Conservation (phyloP, 2,888 invertebrate species). For the Lasioglossum figueresi region DNA sequence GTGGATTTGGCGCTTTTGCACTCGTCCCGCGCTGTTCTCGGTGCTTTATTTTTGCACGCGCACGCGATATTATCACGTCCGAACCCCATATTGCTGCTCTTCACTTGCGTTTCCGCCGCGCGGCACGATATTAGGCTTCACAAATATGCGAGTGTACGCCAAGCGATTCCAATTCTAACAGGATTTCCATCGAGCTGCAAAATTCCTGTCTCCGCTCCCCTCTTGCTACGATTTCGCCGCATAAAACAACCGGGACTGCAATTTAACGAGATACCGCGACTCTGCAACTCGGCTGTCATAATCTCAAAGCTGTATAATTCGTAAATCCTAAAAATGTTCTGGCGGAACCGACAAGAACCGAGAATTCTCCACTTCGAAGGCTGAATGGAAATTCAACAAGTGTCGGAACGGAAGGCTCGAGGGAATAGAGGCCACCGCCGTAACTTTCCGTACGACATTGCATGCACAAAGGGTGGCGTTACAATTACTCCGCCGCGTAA, state of each 20-base stretch:
- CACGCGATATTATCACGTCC: neutral
- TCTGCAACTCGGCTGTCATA: no score
- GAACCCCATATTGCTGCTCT: neutral
- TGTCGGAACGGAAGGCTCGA: slow-evolving; percentile 58
- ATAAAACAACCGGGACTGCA: neutral
- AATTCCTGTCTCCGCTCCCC: neutral
- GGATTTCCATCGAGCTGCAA: neutral
- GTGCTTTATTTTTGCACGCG: neutral
- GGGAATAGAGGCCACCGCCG: slow-evolving; percentile 46
- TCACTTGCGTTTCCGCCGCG: neutral
- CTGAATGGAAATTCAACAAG: slow-evolving; percentile 72
- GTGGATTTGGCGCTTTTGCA: slow-evolving; percentile 1
- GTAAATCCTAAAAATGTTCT: no score
- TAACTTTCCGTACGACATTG: slow-evolving; percentile 62
- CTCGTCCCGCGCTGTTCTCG: neutral
- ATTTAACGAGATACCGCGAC: neutral
- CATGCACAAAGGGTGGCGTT: neutral
- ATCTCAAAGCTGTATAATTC: no score
- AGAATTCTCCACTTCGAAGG: slow-evolving; percentile 49
- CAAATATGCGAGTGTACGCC: neutral
- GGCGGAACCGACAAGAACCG: no score
- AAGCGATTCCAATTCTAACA: neutral
- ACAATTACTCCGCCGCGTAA: slow-evolving; percentile 2
- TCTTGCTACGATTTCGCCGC: neutral
- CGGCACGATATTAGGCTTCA: neutral